Percentiles rank a stretch among this genome's conserved stretches.
Evolutionary conservation across 92 coral and sea anemone species (phyloP).

Genomic region (Paragorgia papillata): DNA sequence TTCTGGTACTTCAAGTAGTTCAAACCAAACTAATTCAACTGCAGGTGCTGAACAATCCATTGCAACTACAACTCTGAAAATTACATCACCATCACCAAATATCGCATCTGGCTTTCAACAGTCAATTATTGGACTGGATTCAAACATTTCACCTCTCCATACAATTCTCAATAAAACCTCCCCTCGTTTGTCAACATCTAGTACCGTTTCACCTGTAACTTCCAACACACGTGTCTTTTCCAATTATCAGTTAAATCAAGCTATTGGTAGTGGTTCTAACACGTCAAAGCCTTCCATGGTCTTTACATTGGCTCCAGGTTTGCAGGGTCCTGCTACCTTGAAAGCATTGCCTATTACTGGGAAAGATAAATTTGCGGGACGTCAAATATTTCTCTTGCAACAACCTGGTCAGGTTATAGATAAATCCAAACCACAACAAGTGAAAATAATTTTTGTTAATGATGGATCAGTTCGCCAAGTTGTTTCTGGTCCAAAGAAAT

Average conservation of each 20-base stretch:
- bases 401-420: conserved; percentile 11
- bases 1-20: neutral
- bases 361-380: conserved; percentile 24
- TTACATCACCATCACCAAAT: conserved; percentile 19
- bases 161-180: neutral
- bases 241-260: neutral
- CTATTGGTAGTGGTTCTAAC: neutral
- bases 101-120: neutral
- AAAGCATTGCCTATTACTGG: neutral
- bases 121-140: neutral
- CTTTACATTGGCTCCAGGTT: conserved; percentile 29
- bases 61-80: conserved; percentile 10
- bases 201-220: neutral
- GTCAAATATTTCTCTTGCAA: conserved; percentile 17
- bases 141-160: neutral
- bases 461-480: conserved; percentile 77
- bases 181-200: neutral
- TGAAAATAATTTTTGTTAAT: conserved; percentile 76
- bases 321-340: neutral
- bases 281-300: neutral
- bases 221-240: conserved; percentile 6
- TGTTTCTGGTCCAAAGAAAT: conserved; percentile 58
- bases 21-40: neutral
- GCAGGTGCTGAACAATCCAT: neutral
- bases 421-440: conserved; percentile 44